Percentiles rank a stretch among this genome's conserved stretches.
These are phyloP conservation scores for Patiria miniata DNA, from an alignment of 35 echinoderm and acorn worm genomes.

Conservation along the genomic window DNA sequence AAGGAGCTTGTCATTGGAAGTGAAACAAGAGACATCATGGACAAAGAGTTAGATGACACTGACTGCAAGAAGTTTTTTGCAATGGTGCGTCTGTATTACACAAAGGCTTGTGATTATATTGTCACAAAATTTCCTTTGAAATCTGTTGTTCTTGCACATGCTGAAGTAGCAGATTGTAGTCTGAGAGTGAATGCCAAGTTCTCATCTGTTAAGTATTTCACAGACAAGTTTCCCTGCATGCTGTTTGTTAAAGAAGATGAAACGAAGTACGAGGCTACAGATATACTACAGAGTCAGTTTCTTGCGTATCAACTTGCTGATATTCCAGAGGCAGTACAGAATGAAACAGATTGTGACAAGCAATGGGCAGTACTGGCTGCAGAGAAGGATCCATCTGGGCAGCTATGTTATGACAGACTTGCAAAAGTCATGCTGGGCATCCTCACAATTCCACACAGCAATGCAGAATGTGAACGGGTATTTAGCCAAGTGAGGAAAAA, in stretches of 20 bases:
- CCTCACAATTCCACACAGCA: constrained; percentile 28
- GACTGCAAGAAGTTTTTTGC: not conserved
- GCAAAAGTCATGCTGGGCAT: constrained; percentile 39
- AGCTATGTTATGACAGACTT: not conserved
- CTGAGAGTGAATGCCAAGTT: not conserved
- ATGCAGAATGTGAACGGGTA: constrained; percentile 27
- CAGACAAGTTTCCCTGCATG: constrained; percentile 42
- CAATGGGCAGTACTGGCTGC: constrained; percentile 26
- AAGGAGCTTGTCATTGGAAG: not conserved
- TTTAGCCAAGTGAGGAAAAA: constrained; percentile 36
- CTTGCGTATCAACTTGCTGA: constrained; percentile 19
- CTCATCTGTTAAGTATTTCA: constrained; percentile 36
- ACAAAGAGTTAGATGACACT: not conserved
- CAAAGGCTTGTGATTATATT: constrained; percentile 41
- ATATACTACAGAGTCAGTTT: constrained; percentile 32
- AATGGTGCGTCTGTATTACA: not conserved
- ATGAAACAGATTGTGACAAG: not conserved
- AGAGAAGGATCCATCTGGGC: not conserved
- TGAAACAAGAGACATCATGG: not conserved
- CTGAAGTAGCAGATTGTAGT: constrained; percentile 22
- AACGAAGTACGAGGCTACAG: not conserved
- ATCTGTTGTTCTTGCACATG: constrained; percentile 7
- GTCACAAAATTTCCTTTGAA: constrained; percentile 22
- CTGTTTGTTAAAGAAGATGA: not conserved
- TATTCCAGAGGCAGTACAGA: not conserved